Evolutionary conservation across 2,888 invertebrate genomes (phyloP), one percentile per base, ranked within the genome.

Genomic region (Yponomeuta malinellus): DNA sequence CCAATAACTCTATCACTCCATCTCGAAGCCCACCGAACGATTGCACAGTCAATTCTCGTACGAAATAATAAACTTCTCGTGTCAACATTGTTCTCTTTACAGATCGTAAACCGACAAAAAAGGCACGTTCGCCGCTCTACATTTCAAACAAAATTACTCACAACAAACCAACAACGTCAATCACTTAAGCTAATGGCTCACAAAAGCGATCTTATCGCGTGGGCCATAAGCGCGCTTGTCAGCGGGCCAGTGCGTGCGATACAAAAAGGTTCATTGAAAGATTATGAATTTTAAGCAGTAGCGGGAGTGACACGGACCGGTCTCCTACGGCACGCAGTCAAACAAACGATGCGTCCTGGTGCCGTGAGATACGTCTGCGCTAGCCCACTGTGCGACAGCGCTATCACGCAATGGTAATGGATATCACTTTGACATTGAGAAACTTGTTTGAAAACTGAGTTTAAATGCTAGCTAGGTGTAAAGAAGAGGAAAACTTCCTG

Each of bases 81-180:
- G 85, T 85, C 85, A 84, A 85, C 83, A 83, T 83, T 78, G 77
- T 80, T 81, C 76, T 79, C 78, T 76, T 80, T 78, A 81, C 81
- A 80, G 79, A 78, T 75, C 79, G 72, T 72, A 72, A 73, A 77
- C 77, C 75, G 78, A 81, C 78, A 85, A 83, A 85, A 78, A 82
- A 81, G 75, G 76, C 76, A 72, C 76, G 75, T 74, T 77, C 77
- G 76, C 81, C 81, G 87, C 83, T 89, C 88, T 83, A 87, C 81
- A 87, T 90, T 86, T 89, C 88, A 89, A 90, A 90, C 88, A 89
- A 88, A 92, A 89, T 90, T 88, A 92, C 91, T 87, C 81, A 87
- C 88, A 89, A 89, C 87, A 87, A 85, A 87, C 87, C 83, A 86
- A 84, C 86, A 81, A 86, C 89, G 92, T 91, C 92, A 89, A 90